Evolutionary conservation across 2,797 vertebrate species (phyloP).

Genomic region (Melanogrammus aeglefinus): DNA sequence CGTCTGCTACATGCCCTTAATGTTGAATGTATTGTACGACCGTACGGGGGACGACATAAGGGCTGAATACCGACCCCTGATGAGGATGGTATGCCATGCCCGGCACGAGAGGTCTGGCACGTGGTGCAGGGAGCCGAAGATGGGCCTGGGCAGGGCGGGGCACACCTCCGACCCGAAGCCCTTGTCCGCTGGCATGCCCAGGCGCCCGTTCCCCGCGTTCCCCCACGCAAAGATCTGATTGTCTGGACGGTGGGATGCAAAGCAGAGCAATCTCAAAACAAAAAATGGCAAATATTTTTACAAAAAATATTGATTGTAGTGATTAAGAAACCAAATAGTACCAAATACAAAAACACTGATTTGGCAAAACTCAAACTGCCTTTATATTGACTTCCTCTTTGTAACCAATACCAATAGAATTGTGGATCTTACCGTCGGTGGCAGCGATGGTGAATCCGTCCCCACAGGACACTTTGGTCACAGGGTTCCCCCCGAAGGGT

Average conservation of each 20-base stretch:
- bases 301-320: background rate
- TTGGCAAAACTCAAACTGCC: background rate
- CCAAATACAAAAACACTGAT: background rate
- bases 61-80: slow-evolving; percentile 82
- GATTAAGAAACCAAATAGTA: background rate
- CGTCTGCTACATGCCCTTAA: too few species aligned
- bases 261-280: background rate
- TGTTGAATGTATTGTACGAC: background rate
- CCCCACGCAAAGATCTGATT: slow-evolving; percentile 99
- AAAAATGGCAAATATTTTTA: background rate
- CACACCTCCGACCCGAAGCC: slow-evolving; percentile 94
- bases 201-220: slow-evolving; percentile 93
- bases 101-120: slow-evolving; percentile 94
- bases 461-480: slow-evolving; percentile 93
- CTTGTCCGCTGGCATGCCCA: slow-evolving; percentile 94
- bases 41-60: slow-evolving; percentile 15
- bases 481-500: slow-evolving; percentile 89
- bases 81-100: slow-evolving; percentile 97
- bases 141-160: slow-evolving; percentile 93
- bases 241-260: slow-evolving; percentile 69
- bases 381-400: background rate
- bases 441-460: slow-evolving; percentile 97
- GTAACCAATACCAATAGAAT: background rate
- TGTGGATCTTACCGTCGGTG: slow-evolving; percentile 84
- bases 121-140: slow-evolving; percentile 95